Conservation (phyloP, 2,797 vertebrate species). For the Scolopax bukidnonensis region DNA sequence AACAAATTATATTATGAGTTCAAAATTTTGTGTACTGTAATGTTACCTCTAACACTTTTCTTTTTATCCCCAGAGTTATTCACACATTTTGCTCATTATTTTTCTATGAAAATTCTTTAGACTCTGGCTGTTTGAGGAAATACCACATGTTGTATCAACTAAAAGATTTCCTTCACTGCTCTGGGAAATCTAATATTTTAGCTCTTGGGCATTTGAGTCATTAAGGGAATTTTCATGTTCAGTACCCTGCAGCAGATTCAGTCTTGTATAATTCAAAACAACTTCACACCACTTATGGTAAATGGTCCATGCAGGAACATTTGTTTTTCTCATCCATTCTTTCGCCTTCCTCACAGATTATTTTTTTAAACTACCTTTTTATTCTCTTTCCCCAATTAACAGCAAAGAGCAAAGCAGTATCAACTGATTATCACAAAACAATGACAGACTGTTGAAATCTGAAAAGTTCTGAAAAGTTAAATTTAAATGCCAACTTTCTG, state of each 20-base stretch:
- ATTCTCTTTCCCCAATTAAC: background rate
- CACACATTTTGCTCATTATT: background rate
- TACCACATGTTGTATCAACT: background rate
- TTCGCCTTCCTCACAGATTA: background rate
- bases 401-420: background rate
- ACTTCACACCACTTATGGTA: background rate
- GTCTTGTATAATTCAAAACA: slow-evolving; percentile 26
- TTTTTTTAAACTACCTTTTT: background rate
- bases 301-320: background rate
- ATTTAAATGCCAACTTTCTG: background rate
- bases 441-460: background rate
- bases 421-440: background rate
- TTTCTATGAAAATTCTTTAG: background rate
- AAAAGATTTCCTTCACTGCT: background rate
- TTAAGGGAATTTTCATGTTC: slow-evolving; percentile 40
- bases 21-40: background rate
- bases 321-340: background rate
- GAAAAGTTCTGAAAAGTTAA: background rate
- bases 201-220: slow-evolving; percentile 2
- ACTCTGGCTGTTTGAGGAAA: background rate
- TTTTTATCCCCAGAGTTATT: background rate
- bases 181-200: background rate
- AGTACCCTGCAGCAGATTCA: background rate
- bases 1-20: background rate
- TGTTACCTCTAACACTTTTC: background rate